Base-by-base conservation (phyloP, 1,140 invertebrate species). In the Zaprionus lachaisei region DNA sequence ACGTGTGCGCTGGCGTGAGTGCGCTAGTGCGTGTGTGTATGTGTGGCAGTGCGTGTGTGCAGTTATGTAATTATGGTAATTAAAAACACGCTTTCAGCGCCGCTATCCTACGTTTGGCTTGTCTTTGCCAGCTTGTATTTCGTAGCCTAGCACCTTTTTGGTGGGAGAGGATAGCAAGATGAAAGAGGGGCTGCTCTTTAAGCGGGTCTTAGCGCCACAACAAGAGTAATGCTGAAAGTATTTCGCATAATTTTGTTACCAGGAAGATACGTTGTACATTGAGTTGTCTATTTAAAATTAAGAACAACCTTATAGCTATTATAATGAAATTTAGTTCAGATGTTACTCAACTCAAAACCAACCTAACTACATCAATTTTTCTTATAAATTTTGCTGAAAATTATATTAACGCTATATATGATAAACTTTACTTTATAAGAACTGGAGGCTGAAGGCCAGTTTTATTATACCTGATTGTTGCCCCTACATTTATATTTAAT, bases 21-120 rank as follows among this genome's bases (percentile, higher is more conserved):
- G 64, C 34, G 65, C 64, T 69, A 64, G 58, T 34, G 22, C 26
- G 57, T 28, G 41, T 28, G 34, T 49, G 20, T 28, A 51, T 55
- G 51, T 34, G 47, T 15, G 34, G 12, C 47, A n/a, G 64, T 68
- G 58, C 51, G 62, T 80, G 67, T 75, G 73, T 80, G 74, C 68
- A 89, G 80, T 87, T 87, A 84, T 87, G 84, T 89, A 87, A 87
- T 87, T 87, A 89, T 89, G 84, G 84, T 87, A 87, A 89, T 87
- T 87, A 87, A 84, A 84, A 84, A 84, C 81, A 62, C 78, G 69
- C 77, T 58, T 49, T 49, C 47, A 56, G 60, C 68, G 77, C 61
- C 73, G 38, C 65, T 31, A 44, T 28, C 38, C 68, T 17, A 41
- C 77, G 47, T 73, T 83, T 57, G 70, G 56, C 84, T 74, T 80